These are phyloP conservation scores for Momotus momota DNA, from an alignment of 2,797 vertebrate species.

Conservation along the genomic window DNA sequence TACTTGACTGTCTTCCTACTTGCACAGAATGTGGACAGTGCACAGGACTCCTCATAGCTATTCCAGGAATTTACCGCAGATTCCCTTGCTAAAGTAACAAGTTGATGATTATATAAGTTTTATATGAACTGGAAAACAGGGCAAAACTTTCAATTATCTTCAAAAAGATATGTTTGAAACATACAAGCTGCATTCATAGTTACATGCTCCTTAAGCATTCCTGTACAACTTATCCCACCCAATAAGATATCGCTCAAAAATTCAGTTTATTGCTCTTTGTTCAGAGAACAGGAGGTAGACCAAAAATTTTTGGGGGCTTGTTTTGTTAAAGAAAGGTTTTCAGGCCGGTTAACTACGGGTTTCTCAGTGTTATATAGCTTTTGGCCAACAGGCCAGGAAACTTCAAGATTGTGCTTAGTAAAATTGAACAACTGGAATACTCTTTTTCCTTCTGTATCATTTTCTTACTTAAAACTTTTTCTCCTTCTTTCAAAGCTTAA, in stretches of 20 bases:
- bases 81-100: conserved; percentile 21
- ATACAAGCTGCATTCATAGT: neutral
- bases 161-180: conserved; percentile 26
- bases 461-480: neutral
- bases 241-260: conserved; percentile 29
- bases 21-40: neutral
- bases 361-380: neutral
- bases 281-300: neutral
- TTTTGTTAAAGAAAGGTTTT: neutral
- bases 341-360: neutral
- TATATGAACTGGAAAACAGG: conserved; percentile 15
- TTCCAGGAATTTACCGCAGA: conserved; percentile 65
- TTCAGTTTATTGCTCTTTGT: neutral
- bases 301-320: neutral
- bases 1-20: neutral
- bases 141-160: conserved; percentile 36
- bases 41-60: neutral
- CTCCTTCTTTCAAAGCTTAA: neutral
- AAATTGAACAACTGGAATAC: neutral
- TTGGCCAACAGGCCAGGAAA: neutral
- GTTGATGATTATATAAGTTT: conserved; percentile 26
- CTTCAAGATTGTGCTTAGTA: neutral
- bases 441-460: neutral
- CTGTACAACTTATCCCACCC: neutral
- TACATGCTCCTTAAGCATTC: conserved; percentile 6